A percentile compares a stretch with the other conserved stretches of the same genome.
These are phyloP conservation scores for Hemiprocne comata DNA, from an alignment of 2,113 vertebrate genomes.

Conservation along the genomic window DNA sequence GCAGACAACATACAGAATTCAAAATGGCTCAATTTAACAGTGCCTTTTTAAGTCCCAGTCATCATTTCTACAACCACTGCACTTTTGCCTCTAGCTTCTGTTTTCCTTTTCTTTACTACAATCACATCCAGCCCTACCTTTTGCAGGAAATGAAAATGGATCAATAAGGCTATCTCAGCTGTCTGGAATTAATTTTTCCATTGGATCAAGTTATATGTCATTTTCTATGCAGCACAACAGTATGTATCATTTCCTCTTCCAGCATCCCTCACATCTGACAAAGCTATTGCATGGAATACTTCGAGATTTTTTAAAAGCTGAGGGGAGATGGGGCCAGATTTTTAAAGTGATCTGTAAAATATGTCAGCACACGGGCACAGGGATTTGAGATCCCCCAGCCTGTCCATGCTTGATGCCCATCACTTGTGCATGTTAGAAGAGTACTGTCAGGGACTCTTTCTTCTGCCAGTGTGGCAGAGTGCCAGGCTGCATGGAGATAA, in stretches of 20 bases:
- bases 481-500: background rate
- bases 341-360: background rate
- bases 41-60: background rate
- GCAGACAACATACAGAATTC: background rate
- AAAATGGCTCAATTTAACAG: background rate
- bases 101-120: background rate
- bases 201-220: background rate
- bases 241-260: slow-evolving; percentile 20
- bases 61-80: background rate
- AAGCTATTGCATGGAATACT: background rate
- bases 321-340: background rate
- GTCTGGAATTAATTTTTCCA: slow-evolving; percentile 39
- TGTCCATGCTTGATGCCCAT: background rate
- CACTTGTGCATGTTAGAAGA: background rate
- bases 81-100: slow-evolving; percentile 1
- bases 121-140: background rate
- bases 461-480: background rate
- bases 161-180: slow-evolving; percentile 26
- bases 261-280: background rate
- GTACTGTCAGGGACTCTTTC: too few species aligned
- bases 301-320: background rate
- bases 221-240: slow-evolving; percentile 5
- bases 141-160: slow-evolving; percentile 41
- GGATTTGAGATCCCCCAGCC: background rate
- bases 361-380: background rate